Base-by-base conservation (phyloP, 2,113 vertebrate genomes). In the Platycercus adscitus region DNA sequence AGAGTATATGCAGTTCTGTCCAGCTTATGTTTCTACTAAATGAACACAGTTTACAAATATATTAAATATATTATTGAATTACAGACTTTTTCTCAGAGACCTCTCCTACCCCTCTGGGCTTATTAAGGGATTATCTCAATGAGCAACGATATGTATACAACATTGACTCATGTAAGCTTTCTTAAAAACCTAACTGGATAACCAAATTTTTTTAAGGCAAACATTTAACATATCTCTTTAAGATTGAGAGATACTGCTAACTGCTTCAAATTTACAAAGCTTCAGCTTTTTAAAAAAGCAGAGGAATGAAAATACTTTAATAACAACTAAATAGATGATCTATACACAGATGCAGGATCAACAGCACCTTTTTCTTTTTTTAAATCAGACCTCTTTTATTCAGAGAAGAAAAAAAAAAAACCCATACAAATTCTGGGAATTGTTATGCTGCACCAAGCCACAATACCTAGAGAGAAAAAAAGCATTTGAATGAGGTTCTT, bases 311-410 rank as follows among this genome's bases (percentile, higher is more conserved):
- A 89, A 64, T 46, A 71, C 69, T 83, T 70, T 47, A 64, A 18
- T 25, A 83, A 52, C 7, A 60, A 52, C 6, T 58, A 91, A 37
- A 52, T 3, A 61, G 18, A 87, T 2, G 13, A 63, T n/a, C 16
- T n/a, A 44, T 47, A 69, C 31, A 39, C 4, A 68, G 23, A 55
- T 4, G 4, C 21, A 35, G 26, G 35, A 69, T 64, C 49, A 76
- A 61, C 0, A 0, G 13, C 21, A 28, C 6, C 47, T 26, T 26
- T 24, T 70, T 52, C 8, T 68, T 46, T 46, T 20, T 44, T 44
- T 35, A 70, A 70, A 19, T 41, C 41, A 43, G 7, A 56, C n/a
- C 65, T 53, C 18, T 37, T 83, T 72, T 24, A 77, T 24, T 72
- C 26, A 83, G 8, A 55, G 10, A 9, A 79, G 6, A 5, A 61